Conservation (phyloP, 2,113 vertebrate species). For the Calidris pugnax region DNA sequence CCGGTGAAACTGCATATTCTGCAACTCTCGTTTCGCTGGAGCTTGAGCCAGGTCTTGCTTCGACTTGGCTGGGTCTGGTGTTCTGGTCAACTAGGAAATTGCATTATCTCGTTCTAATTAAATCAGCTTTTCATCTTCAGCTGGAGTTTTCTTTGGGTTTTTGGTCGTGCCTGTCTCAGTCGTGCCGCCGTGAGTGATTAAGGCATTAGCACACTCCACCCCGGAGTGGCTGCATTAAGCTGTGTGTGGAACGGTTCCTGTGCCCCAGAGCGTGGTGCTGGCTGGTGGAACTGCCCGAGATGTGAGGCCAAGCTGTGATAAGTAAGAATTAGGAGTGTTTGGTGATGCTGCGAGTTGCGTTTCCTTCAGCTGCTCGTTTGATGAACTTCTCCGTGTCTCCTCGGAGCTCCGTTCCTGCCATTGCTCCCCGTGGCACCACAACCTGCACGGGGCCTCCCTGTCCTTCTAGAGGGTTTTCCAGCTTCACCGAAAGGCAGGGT, state of each 20-base stretch:
- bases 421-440: fast-evolving
- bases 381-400: fast-evolving
- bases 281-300: background rate
- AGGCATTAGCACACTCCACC: background rate
- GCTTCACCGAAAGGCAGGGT: background rate
- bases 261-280: background rate
- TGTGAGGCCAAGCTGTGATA: background rate
- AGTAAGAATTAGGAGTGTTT: background rate
- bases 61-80: background rate
- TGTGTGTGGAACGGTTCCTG: background rate
- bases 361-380: background rate
- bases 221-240: background rate
- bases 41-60: constrained; percentile 28
- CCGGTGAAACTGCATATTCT: background rate
- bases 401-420: fast-evolving
- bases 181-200: background rate
- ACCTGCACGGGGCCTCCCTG: fast-evolving
- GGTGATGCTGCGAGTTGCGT: background rate
- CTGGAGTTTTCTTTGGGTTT: background rate
- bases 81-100: constrained; percentile 16
- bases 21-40: background rate
- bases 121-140: constrained; percentile 14
- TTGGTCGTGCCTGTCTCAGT: background rate
- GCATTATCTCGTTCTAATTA: background rate
- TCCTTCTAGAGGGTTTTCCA: background rate